A percentile compares a stretch with the other conserved stretches of the same genome.
Evolutionary conservation across 2,888 invertebrate species (phyloP).

Genomic region (Carcina quercana): DNA sequence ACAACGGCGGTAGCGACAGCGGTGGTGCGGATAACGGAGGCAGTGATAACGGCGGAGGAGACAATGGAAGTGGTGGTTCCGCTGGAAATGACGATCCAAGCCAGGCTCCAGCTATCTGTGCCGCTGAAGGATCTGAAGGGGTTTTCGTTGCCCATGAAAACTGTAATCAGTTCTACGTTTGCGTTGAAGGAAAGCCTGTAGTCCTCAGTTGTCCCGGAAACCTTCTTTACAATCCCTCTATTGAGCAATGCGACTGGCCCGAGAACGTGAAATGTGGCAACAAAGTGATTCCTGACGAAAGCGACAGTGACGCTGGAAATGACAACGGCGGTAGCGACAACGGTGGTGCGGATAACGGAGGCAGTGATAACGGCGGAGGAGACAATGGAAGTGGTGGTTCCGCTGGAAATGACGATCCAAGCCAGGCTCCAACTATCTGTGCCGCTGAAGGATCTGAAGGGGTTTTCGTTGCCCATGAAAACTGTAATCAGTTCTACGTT

Average conservation of each 20-base stretch:
- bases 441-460: conserved; percentile 26
- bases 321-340: conserved; percentile 7
- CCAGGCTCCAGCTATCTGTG: conserved; percentile 18
- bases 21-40: background rate
- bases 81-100: conserved; percentile 11
- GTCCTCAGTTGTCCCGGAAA: conserved; percentile 16
- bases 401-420: too few relatives aligned
- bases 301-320: too few relatives aligned
- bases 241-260: conserved; percentile 25
- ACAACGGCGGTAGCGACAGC: conserved; percentile 7
- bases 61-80: too few relatives aligned
- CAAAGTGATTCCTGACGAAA: conserved; percentile 5
- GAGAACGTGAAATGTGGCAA: background rate
- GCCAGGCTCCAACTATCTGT: conserved; percentile 29
- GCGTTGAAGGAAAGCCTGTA: conserved; percentile 22
- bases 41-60: background rate
- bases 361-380: conserved; percentile 4
- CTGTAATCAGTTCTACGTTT: conserved; percentile 29
- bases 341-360: conserved; percentile 4
- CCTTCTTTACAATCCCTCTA: conserved; percentile 26
- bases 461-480: conserved; percentile 29
- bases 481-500: conserved; percentile 35
- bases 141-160: conserved; percentile 23
- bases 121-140: conserved; percentile 14
- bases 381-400: too few relatives aligned